Conservation (phyloP, 2,797 vertebrate species). For the Gadopsis marmoratus region DNA sequence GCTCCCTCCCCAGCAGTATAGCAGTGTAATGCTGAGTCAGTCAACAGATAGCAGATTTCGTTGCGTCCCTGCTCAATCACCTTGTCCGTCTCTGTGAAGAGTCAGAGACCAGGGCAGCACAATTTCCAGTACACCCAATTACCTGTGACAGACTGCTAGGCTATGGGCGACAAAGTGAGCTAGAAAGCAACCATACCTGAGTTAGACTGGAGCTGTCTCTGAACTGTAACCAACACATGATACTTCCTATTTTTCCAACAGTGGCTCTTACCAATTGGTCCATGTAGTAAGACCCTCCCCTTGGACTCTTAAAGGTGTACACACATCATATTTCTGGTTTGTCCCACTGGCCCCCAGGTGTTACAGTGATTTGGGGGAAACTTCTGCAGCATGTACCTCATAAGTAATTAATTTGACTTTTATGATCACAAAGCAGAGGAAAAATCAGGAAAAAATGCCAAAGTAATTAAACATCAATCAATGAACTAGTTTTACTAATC, state of each 20-base stretch:
- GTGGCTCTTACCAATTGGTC: slow-evolving; percentile 74
- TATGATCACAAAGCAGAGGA: neutral
- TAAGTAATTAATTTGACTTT: slow-evolving; percentile 5
- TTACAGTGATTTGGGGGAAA: slow-evolving; percentile 16
- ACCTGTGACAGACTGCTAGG: slow-evolving; percentile 14
- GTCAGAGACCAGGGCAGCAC: slow-evolving; percentile 21
- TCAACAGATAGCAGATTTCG: slow-evolving; percentile 50
- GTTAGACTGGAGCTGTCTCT: slow-evolving; percentile 63
- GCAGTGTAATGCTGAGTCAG: slow-evolving; percentile 79
- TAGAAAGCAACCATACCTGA: slow-evolving; percentile 63
- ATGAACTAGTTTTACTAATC: neutral
- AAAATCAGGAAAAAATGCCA: neutral
- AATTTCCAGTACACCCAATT: slow-evolving; percentile 5
- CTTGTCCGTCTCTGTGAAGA: slow-evolving; percentile 28
- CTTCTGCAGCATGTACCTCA: neutral
- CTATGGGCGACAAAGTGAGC: slow-evolving; percentile 27
- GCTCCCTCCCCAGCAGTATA: slow-evolving; percentile 32
- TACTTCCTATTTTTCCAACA: slow-evolving; percentile 81
- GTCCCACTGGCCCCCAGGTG: neutral
- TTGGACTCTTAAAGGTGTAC: slow-evolving; percentile 79
- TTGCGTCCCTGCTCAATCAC: slow-evolving; percentile 57
- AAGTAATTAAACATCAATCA: neutral
- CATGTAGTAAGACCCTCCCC: slow-evolving; percentile 63
- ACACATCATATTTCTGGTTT: slow-evolving; percentile 39
- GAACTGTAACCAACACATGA: slow-evolving; percentile 60